Percentiles rank a stretch among this genome's conserved stretches.
phyloP scores from a whole-genome alignment of 2,888 invertebrate species.

The Parnassius mnemosyne region DNA sequence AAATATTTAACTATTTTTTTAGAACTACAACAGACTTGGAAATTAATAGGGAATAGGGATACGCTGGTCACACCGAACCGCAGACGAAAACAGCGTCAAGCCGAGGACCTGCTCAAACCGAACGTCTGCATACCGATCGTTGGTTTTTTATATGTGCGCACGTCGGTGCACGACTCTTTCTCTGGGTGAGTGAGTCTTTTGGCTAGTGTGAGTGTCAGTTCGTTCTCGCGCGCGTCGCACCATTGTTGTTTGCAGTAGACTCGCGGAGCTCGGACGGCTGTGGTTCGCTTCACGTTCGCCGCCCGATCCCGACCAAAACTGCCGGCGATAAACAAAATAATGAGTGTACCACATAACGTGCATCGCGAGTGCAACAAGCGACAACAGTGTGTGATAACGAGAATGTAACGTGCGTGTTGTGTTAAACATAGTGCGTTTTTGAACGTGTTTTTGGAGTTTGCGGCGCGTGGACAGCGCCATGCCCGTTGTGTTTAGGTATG shows the following conservation, averaged over 20 bases:
- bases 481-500: slow-evolving; percentile 77
- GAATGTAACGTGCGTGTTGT: slow-evolving; percentile 75
- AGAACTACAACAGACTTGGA: slow-evolving; percentile 28
- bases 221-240: slow-evolving; percentile 66
- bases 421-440: slow-evolving; percentile 66
- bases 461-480: slow-evolving; percentile 69
- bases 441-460: slow-evolving; percentile 70
- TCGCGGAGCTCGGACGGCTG: slow-evolving; percentile 63
- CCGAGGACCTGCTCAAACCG: slow-evolving; percentile 79
- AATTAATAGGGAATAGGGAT: slow-evolving; percentile 46
- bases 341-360: slow-evolving; percentile 72
- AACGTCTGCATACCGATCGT: slow-evolving; percentile 81
- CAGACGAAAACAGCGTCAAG: slow-evolving; percentile 80
- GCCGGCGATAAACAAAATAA: slow-evolving; percentile 77
- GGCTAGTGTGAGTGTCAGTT: slow-evolving; percentile 55
- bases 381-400: slow-evolving; percentile 77
- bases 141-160: slow-evolving; percentile 76
- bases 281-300: slow-evolving; percentile 51
- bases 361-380: slow-evolving; percentile 75
- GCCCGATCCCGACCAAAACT: slow-evolving; percentile 57
- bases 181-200: slow-evolving; percentile 52
- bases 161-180: slow-evolving; percentile 57
- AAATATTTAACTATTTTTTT: too few species aligned
- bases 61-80: slow-evolving; percentile 69
- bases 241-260: slow-evolving; percentile 73